Base-by-base conservation (phyloP, 2,888 invertebrate genomes). In the Toxonevra muliebris region DNA sequence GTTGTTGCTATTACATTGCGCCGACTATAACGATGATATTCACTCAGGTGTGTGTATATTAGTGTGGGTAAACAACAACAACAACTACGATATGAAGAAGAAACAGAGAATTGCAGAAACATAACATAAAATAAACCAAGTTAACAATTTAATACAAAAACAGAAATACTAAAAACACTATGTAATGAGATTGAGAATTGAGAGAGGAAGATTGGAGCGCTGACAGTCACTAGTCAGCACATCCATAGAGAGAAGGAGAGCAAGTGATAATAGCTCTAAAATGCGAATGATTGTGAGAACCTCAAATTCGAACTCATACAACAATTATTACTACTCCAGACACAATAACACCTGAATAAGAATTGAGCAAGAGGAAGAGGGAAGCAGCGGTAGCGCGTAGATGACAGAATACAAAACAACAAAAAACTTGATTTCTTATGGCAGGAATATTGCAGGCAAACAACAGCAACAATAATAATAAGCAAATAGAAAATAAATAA, bases 1-100 rank as follows among this genome's bases (percentile, higher is more conserved):
- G 77, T 78, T 75, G 75, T 77, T 74, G 73, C 72, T 76, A 73
- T 71, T 72, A 67, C 74, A 73, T 69, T 73, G n/a, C 43, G 55
- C 71, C 64, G 70, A 62, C 64, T 58, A 61, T 62, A 64, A 61
- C 59, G 76, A 65, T 61, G 69, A 61, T 53, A 67, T 58, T 61
- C 58, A 69, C 65, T 70, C 70, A 68, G 71, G 69, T 71, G 72
- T 73, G 53, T 20, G 52, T 59, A 58, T 48, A 70, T 75, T 70
- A 71, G 75, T 73, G 74, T 72, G 45, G 4, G 50, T 65, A 30
- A 30, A 30, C 59, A 45, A n/a, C 43, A 59, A 45, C 12, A 17
- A 13, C 15, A 45, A n/a, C 43, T 43, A 45, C 12, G 13, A 13
- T 11, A 30, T 50, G 40, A n/a, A 15, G n/a, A 40, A 40, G 13